A percentile compares a stretch with the other conserved stretches of the same genome.
Conservation (phyloP, 2,797 vertebrate genomes). For the Gymnodraco acuticeps region DNA sequence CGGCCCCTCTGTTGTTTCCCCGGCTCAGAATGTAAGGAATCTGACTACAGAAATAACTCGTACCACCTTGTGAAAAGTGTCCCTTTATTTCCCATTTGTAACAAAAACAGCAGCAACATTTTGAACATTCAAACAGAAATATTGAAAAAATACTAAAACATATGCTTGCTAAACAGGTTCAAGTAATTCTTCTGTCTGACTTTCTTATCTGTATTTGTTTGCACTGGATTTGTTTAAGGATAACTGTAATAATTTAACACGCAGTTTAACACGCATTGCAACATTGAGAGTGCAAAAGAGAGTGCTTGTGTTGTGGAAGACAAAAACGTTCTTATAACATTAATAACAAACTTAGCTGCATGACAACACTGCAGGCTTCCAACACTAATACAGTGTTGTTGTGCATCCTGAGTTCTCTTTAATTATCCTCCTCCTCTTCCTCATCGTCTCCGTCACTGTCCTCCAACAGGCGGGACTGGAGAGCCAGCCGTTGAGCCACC, state of each 20-base stretch:
- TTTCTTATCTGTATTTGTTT: neutral
- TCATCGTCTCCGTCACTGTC: slow-evolving; percentile 58
- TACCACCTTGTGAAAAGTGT: neutral
- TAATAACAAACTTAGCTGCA: neutral
- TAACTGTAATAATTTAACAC: neutral
- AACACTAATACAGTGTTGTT: neutral
- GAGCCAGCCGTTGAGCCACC: slow-evolving; percentile 80
- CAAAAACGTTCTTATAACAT: neutral
- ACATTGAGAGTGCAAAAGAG: too few relatives aligned
- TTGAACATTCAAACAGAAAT: neutral
- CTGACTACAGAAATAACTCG: neutral
- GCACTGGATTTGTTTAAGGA: neutral
- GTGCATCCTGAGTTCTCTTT: neutral
- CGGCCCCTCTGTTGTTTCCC: too few relatives aligned
- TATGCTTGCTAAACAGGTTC: neutral
- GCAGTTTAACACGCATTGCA: too few relatives aligned
- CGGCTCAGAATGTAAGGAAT: too few relatives aligned
- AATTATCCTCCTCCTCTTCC: slow-evolving; percentile 35
- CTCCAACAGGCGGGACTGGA: slow-evolving; percentile 70
- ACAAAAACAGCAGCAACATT: slow-evolving; percentile 1
- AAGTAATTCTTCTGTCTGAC: neutral
- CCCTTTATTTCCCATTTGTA: slow-evolving; percentile 9
- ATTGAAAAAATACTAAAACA: neutral
- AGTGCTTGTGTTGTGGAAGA: neutral
- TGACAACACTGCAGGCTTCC: neutral